A percentile compares a stretch with the other conserved stretches of the same genome.
These are phyloP conservation scores for Luscinia luscinia DNA, from an alignment of 2,797 vertebrate species.

Conservation along the genomic window DNA sequence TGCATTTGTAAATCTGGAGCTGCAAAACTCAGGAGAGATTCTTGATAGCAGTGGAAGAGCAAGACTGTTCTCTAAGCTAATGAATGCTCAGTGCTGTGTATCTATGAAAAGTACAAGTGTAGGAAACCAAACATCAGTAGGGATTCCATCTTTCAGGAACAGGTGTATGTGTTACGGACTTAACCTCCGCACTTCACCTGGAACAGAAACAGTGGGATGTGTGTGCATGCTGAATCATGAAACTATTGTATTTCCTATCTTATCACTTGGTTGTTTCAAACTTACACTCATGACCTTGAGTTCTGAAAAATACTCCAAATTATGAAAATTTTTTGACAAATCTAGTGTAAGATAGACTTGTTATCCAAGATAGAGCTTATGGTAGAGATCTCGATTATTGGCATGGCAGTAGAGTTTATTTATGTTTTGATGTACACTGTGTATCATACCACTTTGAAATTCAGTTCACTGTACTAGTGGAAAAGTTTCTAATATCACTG, in stretches of 20 bases:
- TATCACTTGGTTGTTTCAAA: not conserved
- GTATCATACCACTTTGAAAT: not conserved
- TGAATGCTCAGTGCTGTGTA: not conserved
- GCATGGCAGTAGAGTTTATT: conserved; percentile 37
- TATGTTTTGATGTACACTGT: not conserved
- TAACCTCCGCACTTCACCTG: not conserved
- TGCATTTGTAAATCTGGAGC: not conserved
- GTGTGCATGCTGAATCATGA: not conserved
- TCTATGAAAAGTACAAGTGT: not conserved
- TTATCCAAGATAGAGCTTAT: not conserved
- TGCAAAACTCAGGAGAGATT: not conserved
- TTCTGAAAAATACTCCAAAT: not conserved
- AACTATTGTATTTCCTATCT: not conserved
- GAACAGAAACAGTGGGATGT: not conserved
- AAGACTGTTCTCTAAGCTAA: not conserved
- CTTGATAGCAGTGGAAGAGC: not conserved
- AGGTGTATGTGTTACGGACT: not conserved
- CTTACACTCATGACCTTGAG: not conserved
- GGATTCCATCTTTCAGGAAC: not conserved
- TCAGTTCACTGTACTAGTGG: not conserved
- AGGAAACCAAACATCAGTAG: not conserved
- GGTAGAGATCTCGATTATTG: not conserved
- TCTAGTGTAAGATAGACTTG: not conserved
- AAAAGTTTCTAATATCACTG: not conserved
- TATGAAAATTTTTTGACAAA: not conserved